Evolutionary conservation across 2,797 vertebrate species (phyloP), one percentile per base, ranked within the genome.

Genomic region (Hylomyscus alleni): DNA sequence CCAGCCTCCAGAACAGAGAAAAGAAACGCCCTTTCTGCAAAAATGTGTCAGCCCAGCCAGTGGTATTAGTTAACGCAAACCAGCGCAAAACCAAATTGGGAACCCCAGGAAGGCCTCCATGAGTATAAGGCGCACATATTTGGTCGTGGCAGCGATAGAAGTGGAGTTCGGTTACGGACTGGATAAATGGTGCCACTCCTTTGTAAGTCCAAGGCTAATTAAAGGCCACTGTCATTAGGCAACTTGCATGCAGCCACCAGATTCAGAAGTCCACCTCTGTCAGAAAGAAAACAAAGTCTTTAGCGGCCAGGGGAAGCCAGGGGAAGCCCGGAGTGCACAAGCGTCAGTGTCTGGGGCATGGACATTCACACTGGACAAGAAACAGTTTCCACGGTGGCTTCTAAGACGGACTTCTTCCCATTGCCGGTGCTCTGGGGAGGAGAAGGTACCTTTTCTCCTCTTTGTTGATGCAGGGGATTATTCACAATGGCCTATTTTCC

Each of bases 71-170:
- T 34, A 77, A 20, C 37, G 37, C 31, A 44, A 20, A 84, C 22
- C 13, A 69, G 34, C 40, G 60, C 3, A 37, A 22, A 34, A 47
- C 14, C 22, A 56, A 22, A 4, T 37, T 7, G n/a, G 56, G 73
- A 67, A 34, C 81, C 40, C 13, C 20, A 40, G n/a, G n/a, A 14
- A 29, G 34, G 31, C 19, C 17, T 67, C 26, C 0, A 8, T 26
- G 37, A 54, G n/a, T 14, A 85, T 14, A 85, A 37, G 24, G 24
- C 34, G 26, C 24, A 11, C 20, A 44, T 13, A 0, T 8, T n/a
- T 10, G 2, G n/a, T 24, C 0, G 5, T 15, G 19, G 2, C 0
- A 6, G 6, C 1, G 3, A 10, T 3, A 13, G 22, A 22, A 56
- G 37, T 3, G 1, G 44, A 5, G 5, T 72, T 62, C 34, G 34